Evolutionary conservation across 2,797 vertebrate species (phyloP), one percentile per base, ranked within the genome.

Genomic region (Agapornis canus): DNA sequence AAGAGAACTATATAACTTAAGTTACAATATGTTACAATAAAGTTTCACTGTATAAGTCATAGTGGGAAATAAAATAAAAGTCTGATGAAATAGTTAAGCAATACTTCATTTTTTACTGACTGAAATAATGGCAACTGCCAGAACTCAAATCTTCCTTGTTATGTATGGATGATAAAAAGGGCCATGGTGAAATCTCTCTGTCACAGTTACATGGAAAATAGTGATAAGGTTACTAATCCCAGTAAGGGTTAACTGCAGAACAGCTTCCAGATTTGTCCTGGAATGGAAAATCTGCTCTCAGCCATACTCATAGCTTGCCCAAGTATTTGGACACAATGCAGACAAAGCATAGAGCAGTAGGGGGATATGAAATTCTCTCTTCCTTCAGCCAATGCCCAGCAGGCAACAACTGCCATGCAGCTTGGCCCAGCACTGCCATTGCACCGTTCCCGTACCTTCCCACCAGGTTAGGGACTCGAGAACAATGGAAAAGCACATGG

Each of bases 21-120:
- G 92, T 94, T 94, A 63, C 91, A 90, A 96, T 89, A 92, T 88
- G 94, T 94, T 93, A 93, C 76, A 79, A 78, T 92, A 86, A 91
- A 96, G 90, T 97, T 98, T 92, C 96, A 97, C 91, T 92, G 76
- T 82, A 51, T 94, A 96, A 95, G 37, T 95, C 76, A n/a, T 35
- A 84, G 64, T 85, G 71, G 90, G 48, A 88, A 96, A 87, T 93
- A 92, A 96, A 92, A 89, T 73, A 81, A 92, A 96, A 90, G 32
- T 70, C 73, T 84, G 77, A 75, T 90, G 14, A 79, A 92, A 95
- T 42, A 71, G 82, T 96, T 94, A 86, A 88, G 82, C 57, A 97
- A 91, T 87, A 69, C 69, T 92, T 68, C 82, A 83, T 48, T 64
- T 75, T 92, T 96, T 91, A 89, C 66, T 92, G 82, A 91, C 51